phyloP scores from a whole-genome alignment of 2,888 invertebrate species.

The Drosophila pseudotalamancana region DNA sequence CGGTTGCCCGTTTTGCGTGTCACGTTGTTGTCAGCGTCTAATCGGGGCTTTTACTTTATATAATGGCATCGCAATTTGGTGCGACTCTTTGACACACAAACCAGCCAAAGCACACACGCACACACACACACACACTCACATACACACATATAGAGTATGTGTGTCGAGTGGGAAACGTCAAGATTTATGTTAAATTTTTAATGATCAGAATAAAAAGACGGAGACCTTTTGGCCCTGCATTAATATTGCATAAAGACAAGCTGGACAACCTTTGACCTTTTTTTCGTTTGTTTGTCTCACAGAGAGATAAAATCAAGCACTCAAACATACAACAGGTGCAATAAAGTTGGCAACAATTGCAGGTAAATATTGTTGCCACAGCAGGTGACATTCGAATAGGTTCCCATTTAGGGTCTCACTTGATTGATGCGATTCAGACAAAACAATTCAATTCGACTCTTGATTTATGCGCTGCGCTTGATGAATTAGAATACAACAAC shows the following conservation, averaged over 20 bases:
- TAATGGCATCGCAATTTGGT: constrained; percentile 69
- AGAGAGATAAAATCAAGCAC: constrained; percentile 36
- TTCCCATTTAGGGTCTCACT: constrained; percentile 7
- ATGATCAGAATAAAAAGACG: constrained; percentile 24
- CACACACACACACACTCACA: constrained; percentile 4
- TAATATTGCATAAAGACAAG: constrained; percentile 62
- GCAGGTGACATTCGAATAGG: constrained; percentile 45
- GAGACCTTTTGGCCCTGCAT: constrained; percentile 37
- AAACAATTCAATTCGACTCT: constrained; percentile 44
- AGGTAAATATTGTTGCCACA: constrained; percentile 32
- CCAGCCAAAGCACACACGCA: constrained; percentile 18
- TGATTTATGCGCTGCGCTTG: constrained; percentile 65
- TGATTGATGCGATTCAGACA: constrained; percentile 36
- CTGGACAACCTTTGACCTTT: constrained; percentile 48
- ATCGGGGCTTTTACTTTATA: constrained; percentile 66
- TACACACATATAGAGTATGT: constrained; percentile 1
- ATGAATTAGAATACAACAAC: constrained; percentile 55
- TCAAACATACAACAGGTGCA: constrained; percentile 41
- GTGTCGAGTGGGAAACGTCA: constrained; percentile 38
- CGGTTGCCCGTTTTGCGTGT: constrained; percentile 36
- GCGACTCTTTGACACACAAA: constrained; percentile 68
- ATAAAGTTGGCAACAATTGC: constrained; percentile 36
- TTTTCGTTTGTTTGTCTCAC: neutral
- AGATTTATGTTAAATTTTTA: constrained; percentile 62
- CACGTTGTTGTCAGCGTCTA: constrained; percentile 53